Conservation (phyloP, 2,113 vertebrate genomes). For the Plecotus auritus region DNA sequence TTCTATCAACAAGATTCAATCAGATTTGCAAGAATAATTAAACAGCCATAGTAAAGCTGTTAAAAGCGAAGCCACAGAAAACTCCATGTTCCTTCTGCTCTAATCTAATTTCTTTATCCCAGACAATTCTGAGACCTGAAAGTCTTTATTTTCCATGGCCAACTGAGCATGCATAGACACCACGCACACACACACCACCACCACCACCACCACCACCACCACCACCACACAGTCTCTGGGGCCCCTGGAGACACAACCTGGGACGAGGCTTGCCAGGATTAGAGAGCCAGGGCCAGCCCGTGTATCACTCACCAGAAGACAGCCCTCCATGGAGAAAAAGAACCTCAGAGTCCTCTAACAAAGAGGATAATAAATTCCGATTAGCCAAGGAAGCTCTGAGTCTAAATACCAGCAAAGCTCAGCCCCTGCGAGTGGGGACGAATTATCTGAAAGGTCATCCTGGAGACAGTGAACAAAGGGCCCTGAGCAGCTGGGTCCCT, state of each 20-base stretch:
- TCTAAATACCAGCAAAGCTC: constrained; percentile 80
- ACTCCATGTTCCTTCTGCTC: not conserved
- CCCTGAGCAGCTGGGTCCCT: constrained; percentile 72
- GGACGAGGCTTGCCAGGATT: constrained; percentile 75
- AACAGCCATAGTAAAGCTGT: not conserved
- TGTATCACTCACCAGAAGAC: constrained; percentile 81
- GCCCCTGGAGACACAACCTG: constrained; percentile 68
- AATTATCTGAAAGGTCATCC: constrained; percentile 83
- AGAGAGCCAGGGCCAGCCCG: constrained; percentile 69
- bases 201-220: too few species aligned
- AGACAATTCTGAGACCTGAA: not conserved
- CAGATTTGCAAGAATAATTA: not conserved
- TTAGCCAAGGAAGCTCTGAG: constrained; percentile 79
- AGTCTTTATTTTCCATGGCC: constrained; percentile 34
- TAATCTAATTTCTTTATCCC: constrained; percentile 22
- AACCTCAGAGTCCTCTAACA: constrained; percentile 74
- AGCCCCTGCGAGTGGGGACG: constrained; percentile 74
- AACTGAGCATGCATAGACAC: not conserved
- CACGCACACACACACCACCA: not conserved
- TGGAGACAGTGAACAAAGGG: constrained; percentile 79
- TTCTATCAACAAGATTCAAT: constrained; percentile 3
- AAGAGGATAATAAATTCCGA: constrained; percentile 83
- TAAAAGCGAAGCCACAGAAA: not conserved
- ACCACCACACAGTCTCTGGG: not conserved
- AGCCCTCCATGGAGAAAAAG: constrained; percentile 75